A percentile compares a stretch with the other conserved stretches of the same genome.
Evolutionary conservation across 1,140 invertebrate genomes (phyloP).

Genomic region (Metopolophium dirhodum): DNA sequence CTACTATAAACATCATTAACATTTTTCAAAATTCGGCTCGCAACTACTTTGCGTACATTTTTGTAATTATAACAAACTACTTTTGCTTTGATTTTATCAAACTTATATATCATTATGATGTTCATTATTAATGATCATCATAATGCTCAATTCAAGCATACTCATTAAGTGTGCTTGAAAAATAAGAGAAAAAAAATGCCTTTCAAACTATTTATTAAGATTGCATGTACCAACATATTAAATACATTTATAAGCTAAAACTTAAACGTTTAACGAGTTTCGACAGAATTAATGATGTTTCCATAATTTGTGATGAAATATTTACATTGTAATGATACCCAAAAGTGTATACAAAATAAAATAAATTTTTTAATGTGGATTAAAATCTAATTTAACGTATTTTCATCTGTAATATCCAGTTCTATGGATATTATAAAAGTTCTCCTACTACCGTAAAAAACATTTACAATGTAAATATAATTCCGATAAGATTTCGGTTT

Average conservation of each 20-base stretch:
- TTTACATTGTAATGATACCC: background rate
- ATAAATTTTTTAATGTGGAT: background rate
- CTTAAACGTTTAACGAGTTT: background rate
- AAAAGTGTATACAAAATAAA: background rate
- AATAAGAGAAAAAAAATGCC: background rate
- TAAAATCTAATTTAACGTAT: background rate
- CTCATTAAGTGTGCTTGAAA: no score
- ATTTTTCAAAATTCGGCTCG: background rate
- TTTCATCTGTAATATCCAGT: background rate
- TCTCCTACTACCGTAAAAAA: background rate
- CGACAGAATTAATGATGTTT: background rate
- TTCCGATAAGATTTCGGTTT: background rate
- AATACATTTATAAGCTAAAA: background rate
- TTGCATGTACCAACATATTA: background rate
- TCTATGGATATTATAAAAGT: background rate
- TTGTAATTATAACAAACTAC: background rate
- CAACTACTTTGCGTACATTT: background rate
- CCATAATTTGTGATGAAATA: background rate
- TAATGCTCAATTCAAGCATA: background rate
- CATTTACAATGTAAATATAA: background rate
- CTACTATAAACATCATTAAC: background rate
- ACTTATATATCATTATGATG: background rate
- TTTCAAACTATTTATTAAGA: background rate
- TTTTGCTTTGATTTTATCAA: background rate
- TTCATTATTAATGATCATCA: no score